These are phyloP conservation scores for Drosophila demipolita DNA, from an alignment of 2,888 invertebrate species.

Conservation along the genomic window DNA sequence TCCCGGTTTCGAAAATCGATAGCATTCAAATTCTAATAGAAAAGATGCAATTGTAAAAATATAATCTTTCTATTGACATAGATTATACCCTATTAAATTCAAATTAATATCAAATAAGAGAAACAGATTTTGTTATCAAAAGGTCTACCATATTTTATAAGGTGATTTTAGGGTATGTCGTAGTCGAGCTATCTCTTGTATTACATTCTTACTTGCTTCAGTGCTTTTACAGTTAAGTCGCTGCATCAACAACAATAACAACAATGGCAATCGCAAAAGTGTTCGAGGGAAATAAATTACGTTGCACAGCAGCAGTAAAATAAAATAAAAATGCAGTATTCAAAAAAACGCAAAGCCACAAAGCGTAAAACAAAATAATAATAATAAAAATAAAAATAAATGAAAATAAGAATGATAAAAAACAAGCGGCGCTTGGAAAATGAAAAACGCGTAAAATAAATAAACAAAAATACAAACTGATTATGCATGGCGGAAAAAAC, in stretches of 20 bases:
- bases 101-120: neutral
- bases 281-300: conserved; percentile 81
- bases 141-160: neutral
- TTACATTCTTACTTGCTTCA: conserved; percentile 1
- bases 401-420: conserved; percentile 22
- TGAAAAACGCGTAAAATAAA: conserved; percentile 79
- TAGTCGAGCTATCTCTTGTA: neutral
- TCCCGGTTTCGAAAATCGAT: neutral
- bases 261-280: conserved; percentile 61
- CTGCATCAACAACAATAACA: conserved; percentile 30
- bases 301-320: conserved; percentile 49
- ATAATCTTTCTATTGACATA: neutral
- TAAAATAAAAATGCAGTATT: conserved; percentile 24
- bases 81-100: neutral
- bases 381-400: conserved; percentile 47
- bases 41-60: neutral
- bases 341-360: conserved; percentile 42
- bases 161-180: neutral
- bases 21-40: neutral
- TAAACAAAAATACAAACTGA: conserved; percentile 79
- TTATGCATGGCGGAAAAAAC: conserved; percentile 79
- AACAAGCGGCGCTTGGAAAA: conserved; percentile 58
- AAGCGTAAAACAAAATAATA: conserved; percentile 50
- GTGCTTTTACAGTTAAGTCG: conserved; percentile 54
- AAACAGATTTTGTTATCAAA: neutral